phyloP scores from a whole-genome alignment of 2,888 invertebrate species.

The Harpalus rufipes region DNA sequence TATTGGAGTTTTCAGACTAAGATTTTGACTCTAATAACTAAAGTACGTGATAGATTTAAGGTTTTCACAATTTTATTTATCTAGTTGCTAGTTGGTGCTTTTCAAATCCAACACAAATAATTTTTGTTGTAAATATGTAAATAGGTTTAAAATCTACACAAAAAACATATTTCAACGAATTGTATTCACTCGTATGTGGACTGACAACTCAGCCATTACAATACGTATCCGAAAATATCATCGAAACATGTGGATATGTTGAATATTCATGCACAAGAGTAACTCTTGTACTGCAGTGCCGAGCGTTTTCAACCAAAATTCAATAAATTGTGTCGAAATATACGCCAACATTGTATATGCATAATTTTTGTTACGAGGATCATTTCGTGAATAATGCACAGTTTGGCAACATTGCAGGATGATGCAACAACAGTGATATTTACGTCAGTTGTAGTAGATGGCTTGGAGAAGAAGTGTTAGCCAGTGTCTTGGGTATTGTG shows the following conservation, averaged over 20 bases:
- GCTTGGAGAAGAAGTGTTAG: no score
- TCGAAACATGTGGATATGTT: background rate
- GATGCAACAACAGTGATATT: no score
- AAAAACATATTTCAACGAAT: background rate
- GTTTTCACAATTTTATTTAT: background rate
- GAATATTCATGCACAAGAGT: background rate
- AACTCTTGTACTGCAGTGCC: background rate
- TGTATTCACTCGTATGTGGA: background rate
- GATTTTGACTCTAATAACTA: constrained; percentile 34
- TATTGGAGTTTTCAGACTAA: constrained; percentile 44
- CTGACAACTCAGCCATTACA: background rate
- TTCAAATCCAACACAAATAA: background rate
- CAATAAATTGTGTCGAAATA: background rate
- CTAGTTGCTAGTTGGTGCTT: background rate
- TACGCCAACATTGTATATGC: background rate
- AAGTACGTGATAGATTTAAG: constrained; percentile 8
- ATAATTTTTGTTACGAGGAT: no score
- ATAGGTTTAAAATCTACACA: background rate
- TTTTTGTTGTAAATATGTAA: background rate
- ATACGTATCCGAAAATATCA: background rate
- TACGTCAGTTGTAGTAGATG: no score
- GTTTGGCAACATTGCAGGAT: no score
- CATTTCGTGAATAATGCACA: no score
- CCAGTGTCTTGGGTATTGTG: no score
- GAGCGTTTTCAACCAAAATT: background rate